phyloP scores from a whole-genome alignment of 2,113 vertebrate species.

The Pseudorectes ferrugineus region DNA sequence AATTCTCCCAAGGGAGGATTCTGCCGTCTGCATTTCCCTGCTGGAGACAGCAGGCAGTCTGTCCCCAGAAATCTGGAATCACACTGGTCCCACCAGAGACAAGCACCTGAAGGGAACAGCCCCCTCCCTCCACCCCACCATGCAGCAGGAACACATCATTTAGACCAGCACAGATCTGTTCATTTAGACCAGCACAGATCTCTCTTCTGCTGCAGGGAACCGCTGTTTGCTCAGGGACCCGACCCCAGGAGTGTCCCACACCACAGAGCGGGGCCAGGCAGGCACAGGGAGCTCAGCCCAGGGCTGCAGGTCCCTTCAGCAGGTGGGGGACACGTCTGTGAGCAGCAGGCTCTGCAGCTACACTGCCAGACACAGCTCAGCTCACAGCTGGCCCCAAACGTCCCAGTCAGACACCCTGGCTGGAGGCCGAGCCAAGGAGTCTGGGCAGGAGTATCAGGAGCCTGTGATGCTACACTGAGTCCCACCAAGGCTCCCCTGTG shows the following conservation, averaged over 20 bases:
- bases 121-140: not conserved
- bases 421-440: not conserved
- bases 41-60: not conserved
- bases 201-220: not conserved
- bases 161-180: not conserved
- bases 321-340: not conserved
- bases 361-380: not conserved
- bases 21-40: not conserved
- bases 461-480: not conserved
- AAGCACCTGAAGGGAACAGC: not conserved
- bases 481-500: not conserved
- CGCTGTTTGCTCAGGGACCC: too few relatives aligned
- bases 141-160: not conserved
- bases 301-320: not conserved
- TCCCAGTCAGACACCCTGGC: accelerated
- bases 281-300: not conserved
- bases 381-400: not conserved
- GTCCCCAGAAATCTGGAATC: not conserved
- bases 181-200: too few relatives aligned
- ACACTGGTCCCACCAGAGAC: not conserved
- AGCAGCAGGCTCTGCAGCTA: not conserved
- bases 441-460: not conserved
- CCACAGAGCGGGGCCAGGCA: not conserved
- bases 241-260: not conserved
- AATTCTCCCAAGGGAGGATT: not conserved